phyloP scores from a whole-genome alignment of 2,888 invertebrate species.

The Erannis defoliaria region DNA sequence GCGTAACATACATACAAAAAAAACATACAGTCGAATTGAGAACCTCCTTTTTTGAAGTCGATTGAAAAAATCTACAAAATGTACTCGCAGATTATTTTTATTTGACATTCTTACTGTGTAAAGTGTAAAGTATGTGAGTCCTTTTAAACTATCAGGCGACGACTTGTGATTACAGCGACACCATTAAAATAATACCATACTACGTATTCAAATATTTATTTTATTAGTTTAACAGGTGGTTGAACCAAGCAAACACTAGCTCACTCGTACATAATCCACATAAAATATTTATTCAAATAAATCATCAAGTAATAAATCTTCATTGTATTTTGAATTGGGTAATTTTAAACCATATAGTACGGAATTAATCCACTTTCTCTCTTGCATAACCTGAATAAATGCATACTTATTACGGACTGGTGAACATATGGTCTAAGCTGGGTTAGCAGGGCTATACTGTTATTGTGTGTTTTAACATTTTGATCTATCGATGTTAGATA shows the following conservation, averaged over 20 bases:
- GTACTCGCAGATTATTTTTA: no score
- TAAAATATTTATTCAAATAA: neutral
- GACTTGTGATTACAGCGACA: neutral
- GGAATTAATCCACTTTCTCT: slow-evolving; percentile 2
- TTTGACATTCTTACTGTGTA: no score
- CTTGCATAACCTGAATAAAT: neutral
- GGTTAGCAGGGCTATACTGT: no score
- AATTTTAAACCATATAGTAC: neutral
- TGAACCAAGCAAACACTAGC: neutral
- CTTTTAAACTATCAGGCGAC: no score
- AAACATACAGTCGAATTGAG: no score
- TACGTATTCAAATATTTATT: slow-evolving; percentile 4
- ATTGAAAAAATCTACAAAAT: no score
- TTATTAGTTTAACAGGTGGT: slow-evolving; percentile 1
- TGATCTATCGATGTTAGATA: no score
- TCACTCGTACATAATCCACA: neutral
- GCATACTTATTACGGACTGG: neutral
- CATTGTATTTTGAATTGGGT: slow-evolving; percentile 3
- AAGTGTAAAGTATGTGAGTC: no score
- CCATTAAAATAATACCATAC: no score
- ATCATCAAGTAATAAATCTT: neutral
- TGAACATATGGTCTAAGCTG: neutral
- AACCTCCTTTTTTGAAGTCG: no score
- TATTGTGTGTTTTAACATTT: no score
- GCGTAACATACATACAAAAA: no score